These are phyloP conservation scores for Choristoneura rosaceana DNA, from an alignment of 2,888 invertebrate genomes.

Conservation along the genomic window DNA sequence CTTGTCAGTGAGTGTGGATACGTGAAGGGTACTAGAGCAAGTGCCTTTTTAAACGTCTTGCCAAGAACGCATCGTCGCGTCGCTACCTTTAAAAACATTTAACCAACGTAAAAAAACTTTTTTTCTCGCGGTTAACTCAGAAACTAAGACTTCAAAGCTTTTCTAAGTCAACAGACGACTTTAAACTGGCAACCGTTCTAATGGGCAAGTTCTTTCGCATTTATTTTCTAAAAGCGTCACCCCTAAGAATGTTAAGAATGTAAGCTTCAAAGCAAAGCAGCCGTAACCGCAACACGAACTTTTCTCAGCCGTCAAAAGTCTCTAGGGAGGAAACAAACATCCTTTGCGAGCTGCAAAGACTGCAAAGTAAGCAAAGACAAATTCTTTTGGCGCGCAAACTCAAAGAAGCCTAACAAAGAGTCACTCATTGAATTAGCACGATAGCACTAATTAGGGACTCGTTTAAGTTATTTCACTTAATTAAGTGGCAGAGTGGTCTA, in stretches of 20 bases:
- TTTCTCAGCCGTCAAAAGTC: constrained; percentile 52
- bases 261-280: constrained; percentile 42
- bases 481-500: constrained; percentile 85
- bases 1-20: constrained; percentile 70
- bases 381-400: constrained; percentile 81
- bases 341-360: constrained; percentile 71
- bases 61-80: constrained; percentile 57
- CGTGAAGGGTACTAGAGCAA: constrained; percentile 71
- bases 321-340: constrained; percentile 75
- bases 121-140: not conserved
- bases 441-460: constrained; percentile 84
- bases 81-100: constrained; percentile 31
- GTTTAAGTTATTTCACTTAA: constrained; percentile 85
- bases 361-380: constrained; percentile 82
- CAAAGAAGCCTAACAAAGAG: constrained; percentile 83
- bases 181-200: constrained; percentile 26
- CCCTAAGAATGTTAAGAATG: constrained; percentile 40
- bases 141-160: constrained; percentile 26
- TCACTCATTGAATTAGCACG: constrained; percentile 82
- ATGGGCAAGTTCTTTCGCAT: constrained; percentile 36
- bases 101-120: not conserved
- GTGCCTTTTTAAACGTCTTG: constrained; percentile 72
- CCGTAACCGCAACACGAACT: constrained; percentile 41
- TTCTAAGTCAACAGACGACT: constrained; percentile 9
- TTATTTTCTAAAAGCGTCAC: constrained; percentile 29